phyloP scores from a whole-genome alignment of 2,888 invertebrate species.

The Lepidochitona cinerea region DNA sequence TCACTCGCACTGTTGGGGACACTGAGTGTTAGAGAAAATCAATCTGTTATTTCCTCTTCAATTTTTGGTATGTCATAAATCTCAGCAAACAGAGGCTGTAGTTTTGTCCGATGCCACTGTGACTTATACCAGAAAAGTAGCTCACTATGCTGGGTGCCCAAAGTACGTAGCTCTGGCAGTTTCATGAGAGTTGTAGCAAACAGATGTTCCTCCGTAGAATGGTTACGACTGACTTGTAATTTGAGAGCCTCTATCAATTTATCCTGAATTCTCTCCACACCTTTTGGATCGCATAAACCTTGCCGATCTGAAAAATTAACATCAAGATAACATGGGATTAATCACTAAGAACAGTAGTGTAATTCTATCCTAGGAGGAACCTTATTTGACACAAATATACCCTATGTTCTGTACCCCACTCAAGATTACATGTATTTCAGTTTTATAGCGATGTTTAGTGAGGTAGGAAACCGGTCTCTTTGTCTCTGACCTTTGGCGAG shows the following conservation, averaged over 20 bases:
- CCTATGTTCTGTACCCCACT: no score
- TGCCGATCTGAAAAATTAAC: conserved; percentile 78
- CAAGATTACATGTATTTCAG: no score
- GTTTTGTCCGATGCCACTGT: conserved; percentile 80
- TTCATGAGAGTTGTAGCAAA: conserved; percentile 75
- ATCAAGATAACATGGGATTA: no score
- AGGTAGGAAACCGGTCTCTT: no score
- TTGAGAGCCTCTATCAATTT: conserved; percentile 89
- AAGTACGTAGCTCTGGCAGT: conserved; percentile 83
- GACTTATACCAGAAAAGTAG: conserved; percentile 86
- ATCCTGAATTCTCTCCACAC: conserved; percentile 85
- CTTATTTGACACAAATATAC: no score
- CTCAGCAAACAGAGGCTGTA: conserved; percentile 95
- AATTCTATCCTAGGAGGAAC: no score
- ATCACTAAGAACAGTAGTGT: no score
- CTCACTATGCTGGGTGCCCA: conserved; percentile 87
- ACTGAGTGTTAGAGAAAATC: no score
- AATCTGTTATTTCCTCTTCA: conserved; percentile 46
- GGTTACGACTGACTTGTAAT: conserved; percentile 79
- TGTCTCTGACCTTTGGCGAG: no score
- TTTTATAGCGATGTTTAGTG: no score
- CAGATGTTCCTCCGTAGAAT: conserved; percentile 76
- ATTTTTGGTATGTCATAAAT: conserved; percentile 87
- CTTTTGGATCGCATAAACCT: conserved; percentile 85
- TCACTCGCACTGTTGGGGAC: no score